phyloP scores from a whole-genome alignment of 2,113 vertebrate genomes.

The Monarcha castaneiventris region DNA sequence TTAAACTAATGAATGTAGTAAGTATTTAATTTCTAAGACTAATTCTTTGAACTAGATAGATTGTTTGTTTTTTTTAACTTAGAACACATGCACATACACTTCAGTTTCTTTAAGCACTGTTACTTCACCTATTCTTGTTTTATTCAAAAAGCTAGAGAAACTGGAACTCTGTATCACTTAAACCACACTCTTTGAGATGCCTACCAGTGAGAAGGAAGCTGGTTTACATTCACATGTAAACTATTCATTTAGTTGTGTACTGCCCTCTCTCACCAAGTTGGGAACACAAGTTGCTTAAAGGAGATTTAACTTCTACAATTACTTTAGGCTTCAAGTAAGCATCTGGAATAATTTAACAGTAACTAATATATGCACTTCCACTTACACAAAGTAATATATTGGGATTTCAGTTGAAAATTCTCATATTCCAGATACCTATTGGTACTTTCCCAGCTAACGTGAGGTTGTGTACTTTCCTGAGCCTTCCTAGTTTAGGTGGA shows the following conservation, averaged over 20 bases:
- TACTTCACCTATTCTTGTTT: background rate
- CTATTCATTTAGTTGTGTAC: background rate
- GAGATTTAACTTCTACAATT: background rate
- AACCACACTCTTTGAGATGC: background rate
- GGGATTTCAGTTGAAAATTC: background rate
- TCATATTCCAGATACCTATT: background rate
- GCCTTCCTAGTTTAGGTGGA: background rate
- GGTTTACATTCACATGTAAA: background rate
- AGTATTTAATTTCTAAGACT: background rate
- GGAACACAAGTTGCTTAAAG: background rate
- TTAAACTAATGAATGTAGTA: background rate
- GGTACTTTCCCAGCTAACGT: background rate
- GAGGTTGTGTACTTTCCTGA: background rate
- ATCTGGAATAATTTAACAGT: background rate
- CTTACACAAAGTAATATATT: background rate
- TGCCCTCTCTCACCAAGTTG: background rate
- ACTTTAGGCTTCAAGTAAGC: background rate
- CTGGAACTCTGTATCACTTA: background rate
- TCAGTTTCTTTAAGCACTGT: background rate
- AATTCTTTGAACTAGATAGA: background rate
- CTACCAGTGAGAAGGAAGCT: background rate
- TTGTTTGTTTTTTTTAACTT: background rate
- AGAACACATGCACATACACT: background rate
- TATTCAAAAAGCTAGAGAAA: background rate
- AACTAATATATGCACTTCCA: background rate